Percentiles rank a stretch among this genome's conserved stretches.
phyloP scores from a whole-genome alignment of 2,888 invertebrate genomes.

The Ophion slaviceki region DNA sequence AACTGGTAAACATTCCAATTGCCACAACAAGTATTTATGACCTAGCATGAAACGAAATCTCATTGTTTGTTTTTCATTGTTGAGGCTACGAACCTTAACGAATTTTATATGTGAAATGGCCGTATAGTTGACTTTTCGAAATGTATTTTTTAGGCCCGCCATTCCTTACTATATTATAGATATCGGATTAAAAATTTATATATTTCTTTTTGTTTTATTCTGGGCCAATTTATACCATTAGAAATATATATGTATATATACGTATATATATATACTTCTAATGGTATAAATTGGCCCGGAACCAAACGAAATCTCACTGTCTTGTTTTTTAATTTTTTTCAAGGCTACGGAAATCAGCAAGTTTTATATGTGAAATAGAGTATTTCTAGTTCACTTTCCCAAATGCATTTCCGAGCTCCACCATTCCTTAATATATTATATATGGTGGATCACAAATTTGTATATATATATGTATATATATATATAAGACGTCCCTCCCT shows the following conservation, averaged over 20 bases:
- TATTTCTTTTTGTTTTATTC: too few species aligned
- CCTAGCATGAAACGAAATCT: too few species aligned
- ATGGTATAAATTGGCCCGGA: neutral
- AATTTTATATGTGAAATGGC: neutral
- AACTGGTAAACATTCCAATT: too few species aligned
- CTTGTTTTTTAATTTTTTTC: neutral
- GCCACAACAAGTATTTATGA: too few species aligned
- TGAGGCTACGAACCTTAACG: neutral
- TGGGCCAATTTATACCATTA: neutral
- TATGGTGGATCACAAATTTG: neutral
- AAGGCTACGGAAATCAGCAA: neutral
- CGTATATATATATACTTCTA: neutral
- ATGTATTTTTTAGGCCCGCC: neutral
- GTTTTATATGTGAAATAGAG: neutral
- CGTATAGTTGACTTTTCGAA: neutral
- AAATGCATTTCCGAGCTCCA: conserved; percentile 2
- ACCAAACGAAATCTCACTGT: too few species aligned
- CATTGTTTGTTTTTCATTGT: neutral
- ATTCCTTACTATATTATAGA: conserved; percentile 20
- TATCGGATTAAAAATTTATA: too few species aligned
- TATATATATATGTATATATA: neutral
- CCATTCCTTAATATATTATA: conserved; percentile 30
- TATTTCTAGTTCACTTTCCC: neutral
- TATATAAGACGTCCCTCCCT: conserved; percentile 3
- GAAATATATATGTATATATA: neutral